phyloP scores from a whole-genome alignment of 64 coral and sea anemone species.

The Acropora yongei region DNA sequence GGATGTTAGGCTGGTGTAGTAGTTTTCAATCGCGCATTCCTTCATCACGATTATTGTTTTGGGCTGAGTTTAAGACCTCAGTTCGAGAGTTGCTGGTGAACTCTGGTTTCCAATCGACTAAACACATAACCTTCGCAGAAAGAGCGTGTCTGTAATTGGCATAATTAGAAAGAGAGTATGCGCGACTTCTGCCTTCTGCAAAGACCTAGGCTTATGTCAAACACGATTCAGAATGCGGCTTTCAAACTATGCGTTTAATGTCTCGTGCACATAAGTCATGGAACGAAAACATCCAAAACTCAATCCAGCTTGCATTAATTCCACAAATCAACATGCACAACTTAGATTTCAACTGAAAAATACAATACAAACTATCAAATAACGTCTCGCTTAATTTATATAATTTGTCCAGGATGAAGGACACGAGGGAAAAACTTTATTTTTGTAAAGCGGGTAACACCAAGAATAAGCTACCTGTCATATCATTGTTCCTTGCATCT shows the following conservation, averaged over 20 bases:
- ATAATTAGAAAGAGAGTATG: too few relatives aligned
- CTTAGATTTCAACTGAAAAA: not conserved
- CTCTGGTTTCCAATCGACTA: too few relatives aligned
- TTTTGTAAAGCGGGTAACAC: slow-evolving; percentile 25
- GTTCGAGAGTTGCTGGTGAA: too few relatives aligned
- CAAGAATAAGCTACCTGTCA: slow-evolving; percentile 30
- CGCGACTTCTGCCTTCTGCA: too few relatives aligned
- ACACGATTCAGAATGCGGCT: not conserved
- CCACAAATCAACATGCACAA: not conserved
- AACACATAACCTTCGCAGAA: too few relatives aligned
- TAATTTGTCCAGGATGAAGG: not conserved
- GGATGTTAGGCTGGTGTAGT: too few relatives aligned
- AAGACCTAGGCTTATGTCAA: not conserved
- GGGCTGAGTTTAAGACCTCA: too few relatives aligned
- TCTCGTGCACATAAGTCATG: too few relatives aligned
- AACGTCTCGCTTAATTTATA: not conserved
- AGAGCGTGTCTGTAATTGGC: too few relatives aligned
- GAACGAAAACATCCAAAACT: too few relatives aligned
- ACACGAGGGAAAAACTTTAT: not conserved
- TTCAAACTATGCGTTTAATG: not conserved
- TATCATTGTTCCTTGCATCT: slow-evolving; percentile 33
- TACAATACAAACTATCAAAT: not conserved
- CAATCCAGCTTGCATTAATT: not conserved
- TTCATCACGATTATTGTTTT: too few relatives aligned
- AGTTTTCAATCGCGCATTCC: too few relatives aligned